These are phyloP conservation scores for Emberiza fucata DNA, from an alignment of 2,113 vertebrate species.

Conservation along the genomic window DNA sequence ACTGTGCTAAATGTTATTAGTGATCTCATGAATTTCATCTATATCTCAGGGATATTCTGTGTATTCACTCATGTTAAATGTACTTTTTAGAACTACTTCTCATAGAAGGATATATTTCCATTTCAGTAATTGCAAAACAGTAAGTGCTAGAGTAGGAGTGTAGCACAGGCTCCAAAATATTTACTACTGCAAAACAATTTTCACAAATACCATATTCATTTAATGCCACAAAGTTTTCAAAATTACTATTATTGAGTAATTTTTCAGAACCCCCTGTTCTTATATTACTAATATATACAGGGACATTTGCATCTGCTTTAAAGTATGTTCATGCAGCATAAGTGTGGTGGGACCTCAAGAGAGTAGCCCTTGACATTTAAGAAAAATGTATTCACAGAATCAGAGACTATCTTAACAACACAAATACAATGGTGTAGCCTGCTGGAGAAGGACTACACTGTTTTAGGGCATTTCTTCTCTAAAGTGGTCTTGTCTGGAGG, in stretches of 20 bases:
- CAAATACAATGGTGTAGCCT: neutral
- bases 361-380: neutral
- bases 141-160: neutral
- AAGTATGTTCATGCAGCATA: neutral
- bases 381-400: neutral
- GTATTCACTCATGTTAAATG: neutral
- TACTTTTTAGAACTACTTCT: neutral
- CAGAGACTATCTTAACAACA: neutral
- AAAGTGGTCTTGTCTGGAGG: neutral
- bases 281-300: neutral
- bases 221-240: neutral
- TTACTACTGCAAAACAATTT: neutral
- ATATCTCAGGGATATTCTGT: neutral
- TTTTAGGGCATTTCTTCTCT: neutral
- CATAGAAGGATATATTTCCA: neutral
- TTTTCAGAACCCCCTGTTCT: neutral
- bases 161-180: neutral
- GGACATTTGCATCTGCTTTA: neutral
- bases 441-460: neutral
- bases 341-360: neutral
- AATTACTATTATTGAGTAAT: neutral
- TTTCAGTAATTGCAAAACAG: neutral
- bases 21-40: neutral
- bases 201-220: neutral
- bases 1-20: neutral